Percentiles rank a stretch among this genome's conserved stretches.
Conservation (phyloP, 2,113 vertebrate species). For the Zosterops pallidus region DNA sequence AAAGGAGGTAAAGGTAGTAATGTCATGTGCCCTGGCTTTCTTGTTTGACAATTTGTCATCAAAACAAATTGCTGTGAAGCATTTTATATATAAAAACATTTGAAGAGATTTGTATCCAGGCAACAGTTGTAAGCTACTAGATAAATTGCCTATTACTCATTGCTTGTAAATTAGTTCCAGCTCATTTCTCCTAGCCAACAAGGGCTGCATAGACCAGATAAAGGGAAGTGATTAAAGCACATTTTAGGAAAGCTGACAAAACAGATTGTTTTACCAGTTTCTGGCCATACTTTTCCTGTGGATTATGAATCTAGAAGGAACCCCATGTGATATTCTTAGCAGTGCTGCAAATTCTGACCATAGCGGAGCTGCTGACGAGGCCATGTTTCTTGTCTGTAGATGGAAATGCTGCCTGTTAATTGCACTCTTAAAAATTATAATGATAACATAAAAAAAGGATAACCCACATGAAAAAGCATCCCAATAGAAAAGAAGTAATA, state of each 20-base stretch:
- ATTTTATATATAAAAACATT: constrained; percentile 30
- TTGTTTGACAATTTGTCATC: not conserved
- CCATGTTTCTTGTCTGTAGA: not conserved
- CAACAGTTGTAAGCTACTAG: constrained; percentile 51
- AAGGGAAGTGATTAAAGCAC: not conserved
- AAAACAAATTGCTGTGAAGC: constrained; percentile 31
- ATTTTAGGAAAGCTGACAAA: not conserved
- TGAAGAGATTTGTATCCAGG: constrained; percentile 52
- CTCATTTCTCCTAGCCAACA: constrained; percentile 44
- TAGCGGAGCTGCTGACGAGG: rapidly evolving
- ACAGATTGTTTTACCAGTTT: not conserved
- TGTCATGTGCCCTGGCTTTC: not conserved
- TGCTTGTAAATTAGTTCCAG: constrained; percentile 46
- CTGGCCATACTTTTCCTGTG: not conserved
- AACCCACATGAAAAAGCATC: not conserved
- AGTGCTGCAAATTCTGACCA: not conserved
- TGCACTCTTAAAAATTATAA: not conserved
- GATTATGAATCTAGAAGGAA: not conserved
- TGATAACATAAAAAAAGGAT: not conserved
- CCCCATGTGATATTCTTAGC: not conserved
- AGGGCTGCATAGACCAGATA: constrained; percentile 49
- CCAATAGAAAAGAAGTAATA: not conserved
- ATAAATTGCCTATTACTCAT: constrained; percentile 37
- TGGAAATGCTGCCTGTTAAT: not conserved
- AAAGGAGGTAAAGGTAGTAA: not conserved